A percentile compares a stretch with the other conserved stretches of the same genome.
phyloP scores from a whole-genome alignment of 2,888 invertebrate genomes.

The Cephonodes hylas region DNA sequence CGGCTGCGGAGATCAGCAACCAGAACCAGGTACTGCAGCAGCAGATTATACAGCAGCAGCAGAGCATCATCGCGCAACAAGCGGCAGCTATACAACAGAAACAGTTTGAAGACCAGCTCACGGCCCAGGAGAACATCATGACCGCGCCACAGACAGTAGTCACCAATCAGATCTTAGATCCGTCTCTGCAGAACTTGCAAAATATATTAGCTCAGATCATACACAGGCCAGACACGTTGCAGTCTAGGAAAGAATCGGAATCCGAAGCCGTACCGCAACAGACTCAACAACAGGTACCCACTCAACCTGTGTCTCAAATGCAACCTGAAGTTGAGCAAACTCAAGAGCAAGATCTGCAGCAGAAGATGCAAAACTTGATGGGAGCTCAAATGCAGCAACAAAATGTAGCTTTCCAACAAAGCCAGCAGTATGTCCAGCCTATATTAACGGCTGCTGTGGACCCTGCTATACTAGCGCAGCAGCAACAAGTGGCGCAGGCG shows the following conservation, averaged over 20 bases:
- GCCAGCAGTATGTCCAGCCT: conserved; percentile 59
- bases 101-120: conserved; percentile 65
- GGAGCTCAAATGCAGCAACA: conserved; percentile 61
- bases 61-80: conserved; percentile 71
- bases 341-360: conserved; percentile 54
- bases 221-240: conserved; percentile 67
- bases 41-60: conserved; percentile 75
- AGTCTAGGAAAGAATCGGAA: conserved; percentile 68
- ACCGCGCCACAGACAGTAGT: conserved; percentile 63
- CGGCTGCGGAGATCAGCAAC: conserved; percentile 63
- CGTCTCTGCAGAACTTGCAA: conserved; percentile 75
- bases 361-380: conserved; percentile 60
- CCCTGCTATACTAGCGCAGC: conserved; percentile 61
- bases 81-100: conserved; percentile 75
- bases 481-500: conserved; percentile 72
- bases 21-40: conserved; percentile 80
- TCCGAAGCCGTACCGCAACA: conserved; percentile 55
- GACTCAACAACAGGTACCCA: conserved; percentile 41
- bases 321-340: conserved; percentile 43
- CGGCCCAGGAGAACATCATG: conserved; percentile 61
- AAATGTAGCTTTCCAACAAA: conserved; percentile 54
- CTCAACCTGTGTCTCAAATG: conserved; percentile 36
- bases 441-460: conserved; percentile 56
- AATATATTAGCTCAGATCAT: conserved; percentile 72
- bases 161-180: conserved; percentile 69